phyloP scores from a whole-genome alignment of 1,140 invertebrate genomes.

The Megathymus violae region DNA sequence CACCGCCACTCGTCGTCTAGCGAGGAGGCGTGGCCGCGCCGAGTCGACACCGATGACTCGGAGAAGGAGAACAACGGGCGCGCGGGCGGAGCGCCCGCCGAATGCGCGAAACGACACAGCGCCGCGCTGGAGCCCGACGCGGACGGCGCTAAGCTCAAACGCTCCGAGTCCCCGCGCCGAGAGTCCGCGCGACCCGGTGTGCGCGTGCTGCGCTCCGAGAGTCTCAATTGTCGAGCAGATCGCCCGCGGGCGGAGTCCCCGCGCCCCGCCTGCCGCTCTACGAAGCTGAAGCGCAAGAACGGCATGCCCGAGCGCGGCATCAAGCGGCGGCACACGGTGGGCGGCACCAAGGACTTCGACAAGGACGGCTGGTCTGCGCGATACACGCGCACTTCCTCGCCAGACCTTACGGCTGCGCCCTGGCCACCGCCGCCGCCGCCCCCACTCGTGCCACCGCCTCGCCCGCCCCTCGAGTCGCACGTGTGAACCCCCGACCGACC shows the following conservation, averaged over 20 bases:
- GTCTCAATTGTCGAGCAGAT: slow-evolving; percentile 76
- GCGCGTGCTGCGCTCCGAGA: slow-evolving; percentile 85
- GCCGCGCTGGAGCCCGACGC: slow-evolving; percentile 48
- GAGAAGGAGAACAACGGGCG: slow-evolving; percentile 22
- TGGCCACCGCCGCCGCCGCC: too few relatives aligned
- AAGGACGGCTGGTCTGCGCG: too few relatives aligned
- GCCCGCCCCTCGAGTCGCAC: too few relatives aligned
- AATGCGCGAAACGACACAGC: slow-evolving; percentile 59
- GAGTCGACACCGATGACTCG: too few relatives aligned
- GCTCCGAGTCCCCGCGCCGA: slow-evolving; percentile 86
- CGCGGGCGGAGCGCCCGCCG: slow-evolving; percentile 37
- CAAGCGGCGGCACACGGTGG: too few relatives aligned
- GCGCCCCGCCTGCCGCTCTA: slow-evolving; percentile 82
- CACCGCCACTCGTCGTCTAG: slow-evolving; percentile 59
- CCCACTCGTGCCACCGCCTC: too few relatives aligned
- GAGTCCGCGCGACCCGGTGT: slow-evolving; percentile 69
- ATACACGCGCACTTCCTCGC: too few relatives aligned
- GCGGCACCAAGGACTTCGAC: too few relatives aligned
- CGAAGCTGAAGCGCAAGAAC: slow-evolving; percentile 89
- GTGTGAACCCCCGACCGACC: too few relatives aligned
- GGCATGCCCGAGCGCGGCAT: slow-evolving; percentile 90
- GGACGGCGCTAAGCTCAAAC: slow-evolving; percentile 75
- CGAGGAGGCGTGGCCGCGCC: slow-evolving; percentile 44
- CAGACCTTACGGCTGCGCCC: too few relatives aligned
- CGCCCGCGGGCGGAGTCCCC: slow-evolving; percentile 86